Base-by-base conservation (phyloP, 2,113 vertebrate genomes). In the Gasterosteus aculeatus region DNA sequence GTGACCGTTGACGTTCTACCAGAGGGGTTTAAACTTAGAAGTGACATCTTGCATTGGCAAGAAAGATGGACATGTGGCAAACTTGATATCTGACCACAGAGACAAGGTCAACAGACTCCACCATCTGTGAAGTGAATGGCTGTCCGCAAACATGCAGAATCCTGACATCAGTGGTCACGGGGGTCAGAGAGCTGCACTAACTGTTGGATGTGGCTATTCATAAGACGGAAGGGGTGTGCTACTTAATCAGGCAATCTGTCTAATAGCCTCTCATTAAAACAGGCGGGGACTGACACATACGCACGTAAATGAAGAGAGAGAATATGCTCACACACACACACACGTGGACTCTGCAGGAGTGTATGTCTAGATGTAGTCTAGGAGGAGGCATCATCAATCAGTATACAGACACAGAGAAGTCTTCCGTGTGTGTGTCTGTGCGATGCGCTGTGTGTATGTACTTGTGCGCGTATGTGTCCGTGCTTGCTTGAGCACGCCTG, bases 241-340 rank as follows among this genome's bases (percentile, higher is more conserved):
- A 69, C 69, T 81, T 90, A 89, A 91, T 90, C 86, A 89, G 77
- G 76, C 78, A 84, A 91, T 89, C 82, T 75, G 70, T 91, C 84
- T 87, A 89, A 91, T 84, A 88, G 82, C 85, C 70, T 80, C 62
- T 89, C 88, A 90, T 89, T 84, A 90, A 86, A 85, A 90, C 82
- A 89, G 81, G 87, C 73, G 80, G 61, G 85, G 77, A 71, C 72
- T 69, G 59, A 29, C 47, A 82, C 35, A 72, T 49, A 80, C 65
- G 71, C 59, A 54, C 41, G 2, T 5, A 72, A 64, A 61, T 29
- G 22, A 10, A 42, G 10, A 42, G 15, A 69, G 9, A 56, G 10
- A 69, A 62, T 71, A 63, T 31, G 15, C 56, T 44, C 35, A 38
- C 41, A 44, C 7, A 72, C 22, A 54, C 39, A 51, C 70, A 72